Evolutionary conservation across 2,113 vertebrate species (phyloP), one percentile per base, ranked within the genome.

Genomic region (Apeltes quadracus): DNA sequence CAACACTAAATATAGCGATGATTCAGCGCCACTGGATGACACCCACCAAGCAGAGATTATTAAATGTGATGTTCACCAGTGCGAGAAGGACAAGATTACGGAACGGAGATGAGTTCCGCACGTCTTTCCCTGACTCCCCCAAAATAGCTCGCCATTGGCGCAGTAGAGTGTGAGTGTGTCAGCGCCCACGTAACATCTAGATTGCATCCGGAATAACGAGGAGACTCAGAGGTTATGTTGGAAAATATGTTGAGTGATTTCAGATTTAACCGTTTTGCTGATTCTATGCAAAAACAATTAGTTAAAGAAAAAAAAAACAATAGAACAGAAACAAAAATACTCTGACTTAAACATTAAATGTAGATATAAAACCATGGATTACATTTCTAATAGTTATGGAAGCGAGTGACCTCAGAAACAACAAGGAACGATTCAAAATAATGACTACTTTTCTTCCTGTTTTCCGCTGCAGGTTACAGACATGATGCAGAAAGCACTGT

Each of bases 401-500:
- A 38, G 14, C 16, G 34, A 12, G 5, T 9, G 14, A 44, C 13
- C 13, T 11, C 9, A 44, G 14, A 44, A 34, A 44, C 44, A 44
- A 36, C 41, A 69, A 5, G 1, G 2, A 20, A 1, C 1, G 9
- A n/a, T 48, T 38, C 9, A 50, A 48, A 63, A 34, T 8, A 23
- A 9, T 34, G 9, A 7, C 34, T 7, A 0, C 3, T 12, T 38
- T 16, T 7, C 41, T 44, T 10, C 57, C 9, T 44, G 54, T 48
- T 36, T 43, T 41, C 43, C 7, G 66, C 0, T 14, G 18, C 90
- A 98, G 97, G 97, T 98, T 3, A 98, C 97, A 18, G 97, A 98
- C 90, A 98, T 98, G 97, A 98, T 98, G 97, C 97, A 98, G 91
- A 98, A 98, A 90, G 97, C 97, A 7, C 93, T 98, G 64, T 98